Evolutionary conservation across 2,797 vertebrate species (phyloP).

Genomic region (Tokudaia tokunoshimensis): DNA sequence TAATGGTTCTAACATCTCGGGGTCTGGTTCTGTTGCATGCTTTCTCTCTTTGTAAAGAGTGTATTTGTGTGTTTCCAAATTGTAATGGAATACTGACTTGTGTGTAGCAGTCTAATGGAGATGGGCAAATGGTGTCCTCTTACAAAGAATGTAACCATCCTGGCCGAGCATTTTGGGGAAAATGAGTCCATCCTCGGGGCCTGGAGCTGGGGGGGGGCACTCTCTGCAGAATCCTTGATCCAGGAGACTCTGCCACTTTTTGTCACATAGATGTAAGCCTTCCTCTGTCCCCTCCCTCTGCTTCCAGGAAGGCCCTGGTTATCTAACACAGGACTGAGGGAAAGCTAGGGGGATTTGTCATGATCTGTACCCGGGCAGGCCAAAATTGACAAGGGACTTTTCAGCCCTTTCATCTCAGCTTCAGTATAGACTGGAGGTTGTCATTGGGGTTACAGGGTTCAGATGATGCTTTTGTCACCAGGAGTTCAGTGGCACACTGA

Average conservation of each 20-base stretch:
- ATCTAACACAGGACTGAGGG: neutral
- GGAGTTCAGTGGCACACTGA: neutral
- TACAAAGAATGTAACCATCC: neutral
- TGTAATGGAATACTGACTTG: neutral
- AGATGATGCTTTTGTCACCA: neutral
- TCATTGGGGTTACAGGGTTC: neutral
- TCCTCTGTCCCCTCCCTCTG: neutral
- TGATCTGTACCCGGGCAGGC: neutral
- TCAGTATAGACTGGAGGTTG: neutral
- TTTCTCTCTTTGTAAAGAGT: constrained; percentile 12
- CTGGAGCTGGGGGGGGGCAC: neutral
- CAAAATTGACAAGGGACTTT: too few relatives aligned
- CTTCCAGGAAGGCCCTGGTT: neutral
- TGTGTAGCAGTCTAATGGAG: neutral
- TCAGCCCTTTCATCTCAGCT: neutral
- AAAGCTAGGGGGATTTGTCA: neutral
- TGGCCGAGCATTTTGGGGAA: neutral
- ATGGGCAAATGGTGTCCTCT: neutral
- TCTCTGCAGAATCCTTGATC: neutral
- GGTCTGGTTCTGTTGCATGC: neutral
- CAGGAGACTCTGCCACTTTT: neutral
- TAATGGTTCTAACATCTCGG: neutral
- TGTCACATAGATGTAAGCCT: neutral
- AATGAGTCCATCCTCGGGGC: neutral
- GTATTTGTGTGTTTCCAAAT: neutral